Base-by-base conservation (phyloP, 2,888 invertebrate genomes). In the Leptopilina syphax region DNA sequence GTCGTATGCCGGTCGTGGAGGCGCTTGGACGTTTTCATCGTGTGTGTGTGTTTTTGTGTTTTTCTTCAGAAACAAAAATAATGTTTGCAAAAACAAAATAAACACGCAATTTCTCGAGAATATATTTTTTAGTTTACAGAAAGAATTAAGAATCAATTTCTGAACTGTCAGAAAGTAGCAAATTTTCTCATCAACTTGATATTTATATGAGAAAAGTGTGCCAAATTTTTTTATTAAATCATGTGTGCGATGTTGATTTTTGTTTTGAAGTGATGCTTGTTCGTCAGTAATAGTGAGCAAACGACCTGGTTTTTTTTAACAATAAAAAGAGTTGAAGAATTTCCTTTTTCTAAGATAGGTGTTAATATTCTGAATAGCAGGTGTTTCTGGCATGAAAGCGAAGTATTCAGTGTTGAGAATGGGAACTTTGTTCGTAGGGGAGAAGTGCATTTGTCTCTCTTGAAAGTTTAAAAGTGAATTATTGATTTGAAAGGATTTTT, bases 1-100 rank as follows among this genome's bases (percentile, higher is more conserved):
- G 73, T 73, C 27, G 73, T n/a, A 54, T 73, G 27, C 73, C 73
- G 73, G 73, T 73, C 57, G 73, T n/a, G 73, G 57, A 57, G 73
- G 57, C 73, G 73, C 41, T 12, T 57, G 73, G 57, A 73, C 50
- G 57, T 73, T n/a, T 7, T 1, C 12, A 8, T 34, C 41, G 27
- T 13, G n/a, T 57, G 54, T 27, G 13, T 73, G 57, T 73, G 73
- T 73, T 13, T 63, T 13, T 34, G 73, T 34, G n/a, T 41, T 34
- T 73, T 13, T 73, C 12, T 73, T 13, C 34, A 34, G 34, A 34
- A 44, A 44, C 8, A 44, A 8, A 8, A 44, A 44, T 8, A 41
- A 7, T 44, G 1, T 57, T 73, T 54, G 13, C 3, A 57, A n/a
- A 4, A 50, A 9, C 47, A 70, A 50, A 70, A 57, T 24, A 73